Evolutionary conservation across 2,113 vertebrate genomes (phyloP).

Genomic region (Platysteira castanea): DNA sequence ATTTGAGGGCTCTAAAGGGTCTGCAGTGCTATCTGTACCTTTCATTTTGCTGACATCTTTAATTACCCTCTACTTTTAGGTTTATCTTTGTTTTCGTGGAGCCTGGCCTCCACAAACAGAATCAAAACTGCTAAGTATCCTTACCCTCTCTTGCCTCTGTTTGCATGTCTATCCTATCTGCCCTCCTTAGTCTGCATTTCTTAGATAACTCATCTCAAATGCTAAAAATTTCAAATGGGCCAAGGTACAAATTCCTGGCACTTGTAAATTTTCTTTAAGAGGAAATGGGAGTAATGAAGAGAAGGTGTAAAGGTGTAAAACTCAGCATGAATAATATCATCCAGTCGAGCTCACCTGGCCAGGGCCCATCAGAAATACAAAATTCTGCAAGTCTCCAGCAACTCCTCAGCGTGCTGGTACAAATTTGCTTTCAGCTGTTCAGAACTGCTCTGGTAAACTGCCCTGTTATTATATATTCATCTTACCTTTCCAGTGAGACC

Average conservation of each 20-base stretch:
- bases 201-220: background rate
- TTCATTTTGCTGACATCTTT: background rate
- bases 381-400: conserved; percentile 3
- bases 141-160: background rate
- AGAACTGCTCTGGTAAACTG: conserved; percentile 10
- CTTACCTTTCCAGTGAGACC: conserved; percentile 8
- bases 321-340: background rate
- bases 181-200: background rate
- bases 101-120: background rate
- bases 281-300: background rate
- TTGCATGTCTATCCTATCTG: background rate
- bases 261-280: background rate
- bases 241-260: background rate
- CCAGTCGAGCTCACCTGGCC: background rate
- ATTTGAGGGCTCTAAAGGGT: background rate
- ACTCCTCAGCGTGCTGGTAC: conserved; percentile 3
- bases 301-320: background rate
- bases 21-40: background rate
- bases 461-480: background rate
- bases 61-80: background rate
- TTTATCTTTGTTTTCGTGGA: background rate
- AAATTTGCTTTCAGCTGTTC: conserved; percentile 20
- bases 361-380: conserved; percentile 15
- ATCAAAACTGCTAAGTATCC: background rate
- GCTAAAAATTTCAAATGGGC: background rate